phyloP scores from a whole-genome alignment of 1,140 invertebrate species.

The Nasonia vitripennis region DNA sequence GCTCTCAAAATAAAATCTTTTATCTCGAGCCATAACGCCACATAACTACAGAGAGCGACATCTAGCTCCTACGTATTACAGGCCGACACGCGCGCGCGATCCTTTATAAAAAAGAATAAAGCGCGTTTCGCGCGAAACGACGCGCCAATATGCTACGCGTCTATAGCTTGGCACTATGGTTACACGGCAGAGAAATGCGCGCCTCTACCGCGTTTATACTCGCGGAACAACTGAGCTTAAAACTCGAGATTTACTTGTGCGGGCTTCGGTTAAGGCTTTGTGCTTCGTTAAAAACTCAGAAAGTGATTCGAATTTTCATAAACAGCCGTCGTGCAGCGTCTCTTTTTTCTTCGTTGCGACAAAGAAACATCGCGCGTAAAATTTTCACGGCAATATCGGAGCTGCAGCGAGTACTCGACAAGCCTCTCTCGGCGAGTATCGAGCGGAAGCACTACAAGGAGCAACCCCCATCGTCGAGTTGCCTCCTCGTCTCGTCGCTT shows the following conservation, averaged over 20 bases:
- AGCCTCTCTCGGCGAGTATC: background rate
- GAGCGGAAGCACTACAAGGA: slow-evolving; percentile 21
- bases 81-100: background rate
- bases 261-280: background rate
- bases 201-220: background rate
- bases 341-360: no score
- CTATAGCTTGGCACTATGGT: background rate
- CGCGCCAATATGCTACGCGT: background rate
- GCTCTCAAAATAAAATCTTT: background rate
- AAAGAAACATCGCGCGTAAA: no score
- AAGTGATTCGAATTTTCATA: no score
- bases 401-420: background rate
- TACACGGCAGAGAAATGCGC: background rate
- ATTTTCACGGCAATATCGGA: no score
- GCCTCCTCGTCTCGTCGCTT: background rate
- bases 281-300: background rate
- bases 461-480: background rate
- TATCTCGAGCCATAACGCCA: background rate
- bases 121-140: background rate
- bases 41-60: background rate
- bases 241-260: background rate
- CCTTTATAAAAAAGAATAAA: background rate
- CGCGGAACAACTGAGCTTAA: background rate
- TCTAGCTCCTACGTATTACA: background rate
- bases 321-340: no score